phyloP scores from a whole-genome alignment of 2,797 vertebrate species.

The Enteromius argenteus region DNA sequence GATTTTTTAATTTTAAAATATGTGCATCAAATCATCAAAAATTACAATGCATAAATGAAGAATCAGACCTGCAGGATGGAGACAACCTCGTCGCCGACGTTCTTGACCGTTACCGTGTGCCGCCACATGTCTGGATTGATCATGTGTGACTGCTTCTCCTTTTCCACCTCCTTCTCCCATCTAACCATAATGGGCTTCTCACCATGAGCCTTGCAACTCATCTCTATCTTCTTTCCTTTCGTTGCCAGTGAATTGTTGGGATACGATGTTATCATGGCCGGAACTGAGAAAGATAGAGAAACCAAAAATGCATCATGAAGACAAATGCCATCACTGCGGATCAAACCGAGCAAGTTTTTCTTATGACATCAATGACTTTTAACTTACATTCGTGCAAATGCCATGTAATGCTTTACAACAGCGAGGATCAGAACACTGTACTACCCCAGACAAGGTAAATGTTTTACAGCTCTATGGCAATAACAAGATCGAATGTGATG shows the following conservation, averaged over 20 bases:
- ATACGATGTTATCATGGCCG: constrained; percentile 98
- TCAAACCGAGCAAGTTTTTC: neutral
- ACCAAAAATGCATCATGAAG: constrained; percentile 8
- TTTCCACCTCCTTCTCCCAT: constrained; percentile 98
- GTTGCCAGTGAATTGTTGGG: constrained; percentile 97
- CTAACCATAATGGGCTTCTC: constrained; percentile 98
- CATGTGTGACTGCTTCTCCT: constrained; percentile 84
- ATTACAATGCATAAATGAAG: neutral
- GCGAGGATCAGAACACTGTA: neutral
- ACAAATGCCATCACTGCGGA: neutral
- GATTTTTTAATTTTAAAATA: neutral
- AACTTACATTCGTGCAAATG: neutral
- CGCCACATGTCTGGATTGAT: constrained; percentile 92
- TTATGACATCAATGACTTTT: neutral
- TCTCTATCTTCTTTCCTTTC: constrained; percentile 95
- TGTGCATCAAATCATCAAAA: neutral
- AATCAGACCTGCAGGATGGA: constrained; percentile 89
- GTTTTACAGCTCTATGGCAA: constrained; percentile 8
- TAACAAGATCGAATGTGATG: constrained; percentile 19
- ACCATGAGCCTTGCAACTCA: constrained; percentile 93
- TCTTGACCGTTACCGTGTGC: constrained; percentile 94
- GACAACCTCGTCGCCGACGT: constrained; percentile 93
- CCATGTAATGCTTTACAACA: neutral
- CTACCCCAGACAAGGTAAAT: constrained; percentile 6
- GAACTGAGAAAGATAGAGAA: constrained; percentile 81